Evolutionary conservation across 2,797 vertebrate genomes (phyloP).

Genomic region (Erethizon dorsatum): DNA sequence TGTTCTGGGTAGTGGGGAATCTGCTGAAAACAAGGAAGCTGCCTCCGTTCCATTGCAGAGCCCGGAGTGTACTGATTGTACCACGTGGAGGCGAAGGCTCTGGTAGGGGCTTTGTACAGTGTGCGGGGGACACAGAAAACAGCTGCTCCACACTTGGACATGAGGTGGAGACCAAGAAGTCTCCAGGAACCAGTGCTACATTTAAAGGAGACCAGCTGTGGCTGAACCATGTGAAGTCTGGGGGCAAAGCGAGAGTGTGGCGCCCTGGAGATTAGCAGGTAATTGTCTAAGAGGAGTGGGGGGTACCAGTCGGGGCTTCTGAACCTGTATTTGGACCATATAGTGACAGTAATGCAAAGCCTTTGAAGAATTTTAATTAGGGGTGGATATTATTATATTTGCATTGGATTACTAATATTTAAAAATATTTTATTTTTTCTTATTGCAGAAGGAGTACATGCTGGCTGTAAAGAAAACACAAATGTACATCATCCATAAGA

Average conservation of each 20-base stretch:
- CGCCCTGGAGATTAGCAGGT: neutral
- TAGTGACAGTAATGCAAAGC: neutral
- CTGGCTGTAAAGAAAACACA: neutral
- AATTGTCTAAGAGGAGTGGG: fast-evolving
- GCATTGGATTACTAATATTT: conserved; percentile 34
- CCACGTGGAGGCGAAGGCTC: neutral
- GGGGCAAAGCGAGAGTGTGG: neutral
- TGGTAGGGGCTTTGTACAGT: neutral
- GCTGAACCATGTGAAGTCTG: neutral
- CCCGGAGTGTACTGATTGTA: neutral
- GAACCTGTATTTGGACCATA: fast-evolving
- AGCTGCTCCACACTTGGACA: neutral
- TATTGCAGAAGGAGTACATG: neutral
- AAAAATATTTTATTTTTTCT: neutral
- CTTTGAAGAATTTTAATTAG: neutral
- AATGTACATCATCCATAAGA: neutral
- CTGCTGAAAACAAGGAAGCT: neutral
- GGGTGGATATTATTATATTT: neutral
- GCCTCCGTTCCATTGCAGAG: neutral
- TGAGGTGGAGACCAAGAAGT: neutral
- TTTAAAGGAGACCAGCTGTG: neutral
- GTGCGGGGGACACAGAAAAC: neutral
- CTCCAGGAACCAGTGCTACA: neutral
- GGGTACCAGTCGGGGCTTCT: fast-evolving
- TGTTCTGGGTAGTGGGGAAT: neutral